Conservation (phyloP, 2,113 vertebrate species). For the Grammatotria lemairii region DNA sequence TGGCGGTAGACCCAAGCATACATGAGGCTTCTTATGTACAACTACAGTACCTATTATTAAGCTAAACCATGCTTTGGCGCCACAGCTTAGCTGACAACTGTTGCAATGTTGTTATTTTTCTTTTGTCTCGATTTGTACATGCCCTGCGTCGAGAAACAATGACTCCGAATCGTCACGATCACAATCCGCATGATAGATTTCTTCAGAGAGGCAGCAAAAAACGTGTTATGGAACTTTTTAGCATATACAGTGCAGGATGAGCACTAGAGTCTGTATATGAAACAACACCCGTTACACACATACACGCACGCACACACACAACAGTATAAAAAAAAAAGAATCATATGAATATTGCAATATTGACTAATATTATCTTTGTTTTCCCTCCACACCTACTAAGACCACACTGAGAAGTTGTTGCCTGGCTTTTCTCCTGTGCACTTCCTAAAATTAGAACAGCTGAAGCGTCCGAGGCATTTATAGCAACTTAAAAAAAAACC, state of each 20-base stretch:
- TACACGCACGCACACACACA: neutral
- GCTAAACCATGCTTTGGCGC: conserved; percentile 45
- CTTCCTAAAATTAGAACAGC: conserved; percentile 9
- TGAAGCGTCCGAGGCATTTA: conserved; percentile 17
- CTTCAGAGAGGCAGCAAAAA: neutral
- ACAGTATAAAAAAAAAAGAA: neutral
- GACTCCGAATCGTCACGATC: neutral
- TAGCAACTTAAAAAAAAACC: neutral
- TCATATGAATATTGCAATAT: neutral
- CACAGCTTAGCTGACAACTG: neutral
- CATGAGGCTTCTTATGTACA: conserved; percentile 37
- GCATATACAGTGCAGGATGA: neutral
- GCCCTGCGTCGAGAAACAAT: neutral
- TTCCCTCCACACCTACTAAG: neutral
- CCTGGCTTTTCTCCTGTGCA: conserved; percentile 6
- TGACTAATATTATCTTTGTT: neutral
- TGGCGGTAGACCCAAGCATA: conserved; percentile 8
- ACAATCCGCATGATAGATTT: neutral
- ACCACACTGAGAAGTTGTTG: neutral
- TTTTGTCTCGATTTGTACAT: neutral
- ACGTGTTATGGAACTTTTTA: neutral
- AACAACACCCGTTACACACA: neutral
- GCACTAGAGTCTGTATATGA: neutral
- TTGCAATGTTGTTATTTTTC: neutral
- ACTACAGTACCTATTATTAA: conserved; percentile 39